Conservation (phyloP, 2,113 vertebrate genomes). For the Cathartes aura region DNA sequence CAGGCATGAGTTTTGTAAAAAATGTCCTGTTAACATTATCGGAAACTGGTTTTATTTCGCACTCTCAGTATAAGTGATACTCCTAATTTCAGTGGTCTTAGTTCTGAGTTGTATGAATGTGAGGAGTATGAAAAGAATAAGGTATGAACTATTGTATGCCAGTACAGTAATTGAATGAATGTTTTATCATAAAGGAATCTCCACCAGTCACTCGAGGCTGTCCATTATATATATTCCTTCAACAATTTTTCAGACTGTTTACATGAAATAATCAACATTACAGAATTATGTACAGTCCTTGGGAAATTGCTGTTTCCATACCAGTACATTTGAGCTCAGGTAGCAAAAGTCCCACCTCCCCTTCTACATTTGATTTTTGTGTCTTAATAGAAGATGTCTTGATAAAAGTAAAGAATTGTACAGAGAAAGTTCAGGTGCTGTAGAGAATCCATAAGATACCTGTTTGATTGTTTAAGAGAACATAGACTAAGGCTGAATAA, state of each 20-base stretch:
- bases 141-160: neutral
- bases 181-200: neutral
- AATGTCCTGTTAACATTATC: neutral
- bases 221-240: neutral
- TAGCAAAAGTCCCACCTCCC: neutral
- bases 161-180: neutral
- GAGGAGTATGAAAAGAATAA: neutral
- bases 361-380: neutral
- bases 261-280: neutral
- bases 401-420: neutral
- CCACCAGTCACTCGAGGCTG: neutral
- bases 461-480: constrained; percentile 41
- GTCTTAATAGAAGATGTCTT: neutral
- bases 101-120: neutral
- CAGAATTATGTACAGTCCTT: neutral
- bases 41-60: neutral
- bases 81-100: neutral
- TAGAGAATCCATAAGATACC: neutral
- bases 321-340: neutral
- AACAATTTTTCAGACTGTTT: neutral
- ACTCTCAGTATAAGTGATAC: neutral
- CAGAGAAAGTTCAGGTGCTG: neutral
- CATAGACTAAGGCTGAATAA: constrained; percentile 37
- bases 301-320: neutral
- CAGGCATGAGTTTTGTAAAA: neutral